Conservation (phyloP, 2,113 vertebrate genomes). For the Trichechus manatus region DNA sequence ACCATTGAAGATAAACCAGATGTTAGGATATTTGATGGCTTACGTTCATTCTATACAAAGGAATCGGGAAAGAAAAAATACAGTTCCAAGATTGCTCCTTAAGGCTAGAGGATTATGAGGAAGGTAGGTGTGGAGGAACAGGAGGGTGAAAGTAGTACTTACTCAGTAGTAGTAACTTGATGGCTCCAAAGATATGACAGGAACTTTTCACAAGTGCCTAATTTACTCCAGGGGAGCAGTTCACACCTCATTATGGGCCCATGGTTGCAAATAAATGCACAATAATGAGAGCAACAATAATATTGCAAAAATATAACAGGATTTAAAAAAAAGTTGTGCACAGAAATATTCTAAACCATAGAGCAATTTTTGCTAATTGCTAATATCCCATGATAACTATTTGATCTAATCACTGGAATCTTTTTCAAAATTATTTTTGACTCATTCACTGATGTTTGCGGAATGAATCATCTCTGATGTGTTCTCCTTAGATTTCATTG, state of each 20-base stretch:
- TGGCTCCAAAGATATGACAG: neutral
- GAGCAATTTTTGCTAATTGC: conserved; percentile 17
- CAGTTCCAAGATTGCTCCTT: neutral
- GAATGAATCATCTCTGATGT: neutral
- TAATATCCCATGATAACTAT: neutral
- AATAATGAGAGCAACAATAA: conserved; percentile 52
- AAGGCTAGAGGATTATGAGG: neutral
- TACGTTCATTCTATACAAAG: neutral
- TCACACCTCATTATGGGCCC: conserved; percentile 36
- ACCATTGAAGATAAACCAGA: neutral
- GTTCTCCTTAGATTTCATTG: conserved; percentile 1
- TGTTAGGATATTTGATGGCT: neutral
- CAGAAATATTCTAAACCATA: neutral
- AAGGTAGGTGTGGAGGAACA: neutral
- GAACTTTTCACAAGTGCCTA: conserved; percentile 53
- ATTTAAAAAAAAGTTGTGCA: conserved; percentile 33
- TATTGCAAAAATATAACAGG: conserved; percentile 42
- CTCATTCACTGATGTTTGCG: neutral
- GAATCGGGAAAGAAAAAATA: neutral
- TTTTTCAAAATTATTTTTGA: conserved; percentile 53
- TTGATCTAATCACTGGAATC: conserved; percentile 4
- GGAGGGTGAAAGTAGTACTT: neutral
- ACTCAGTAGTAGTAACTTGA: neutral
- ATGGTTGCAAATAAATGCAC: conserved; percentile 62
- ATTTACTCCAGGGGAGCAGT: conserved; percentile 64